These are phyloP conservation scores for Ditylenchus dipsaci DNA, from an alignment of 1,140 invertebrate species.

Conservation along the genomic window DNA sequence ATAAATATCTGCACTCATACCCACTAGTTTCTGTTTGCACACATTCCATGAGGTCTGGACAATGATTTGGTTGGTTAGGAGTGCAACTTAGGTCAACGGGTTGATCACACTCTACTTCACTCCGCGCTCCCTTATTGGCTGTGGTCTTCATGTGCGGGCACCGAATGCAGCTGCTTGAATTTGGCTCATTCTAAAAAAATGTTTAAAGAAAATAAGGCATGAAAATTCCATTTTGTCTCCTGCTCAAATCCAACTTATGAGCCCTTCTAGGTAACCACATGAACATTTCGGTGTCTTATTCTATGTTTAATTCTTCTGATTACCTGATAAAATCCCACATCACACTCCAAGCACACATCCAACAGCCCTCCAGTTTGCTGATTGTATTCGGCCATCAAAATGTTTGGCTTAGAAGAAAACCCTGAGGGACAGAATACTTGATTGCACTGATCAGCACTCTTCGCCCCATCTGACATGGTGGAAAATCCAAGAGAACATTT, in stretches of 20 bases:
- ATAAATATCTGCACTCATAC: neutral
- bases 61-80: neutral
- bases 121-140: neutral
- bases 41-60: constrained; percentile 2
- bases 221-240: neutral
- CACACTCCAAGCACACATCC: constrained; percentile 10
- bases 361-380: neutral
- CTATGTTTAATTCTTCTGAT: neutral
- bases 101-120: neutral
- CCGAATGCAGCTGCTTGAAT: neutral
- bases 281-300: too few species aligned
- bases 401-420: neutral
- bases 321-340: constrained; percentile 24
- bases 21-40: neutral
- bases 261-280: too few species aligned
- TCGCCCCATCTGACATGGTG: constrained; percentile 3
- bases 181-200: constrained; percentile 1
- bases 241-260: neutral
- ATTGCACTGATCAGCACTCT: constrained; percentile 3
- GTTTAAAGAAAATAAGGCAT: neutral
- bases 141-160: constrained; percentile 1
- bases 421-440: constrained; percentile 22
- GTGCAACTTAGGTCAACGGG: neutral
- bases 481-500: constrained; percentile 18
- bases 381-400: neutral